Evolutionary conservation across 2,797 vertebrate species (phyloP), one percentile per base, ranked within the genome.

Genomic region (Takifugu rubripes): DNA sequence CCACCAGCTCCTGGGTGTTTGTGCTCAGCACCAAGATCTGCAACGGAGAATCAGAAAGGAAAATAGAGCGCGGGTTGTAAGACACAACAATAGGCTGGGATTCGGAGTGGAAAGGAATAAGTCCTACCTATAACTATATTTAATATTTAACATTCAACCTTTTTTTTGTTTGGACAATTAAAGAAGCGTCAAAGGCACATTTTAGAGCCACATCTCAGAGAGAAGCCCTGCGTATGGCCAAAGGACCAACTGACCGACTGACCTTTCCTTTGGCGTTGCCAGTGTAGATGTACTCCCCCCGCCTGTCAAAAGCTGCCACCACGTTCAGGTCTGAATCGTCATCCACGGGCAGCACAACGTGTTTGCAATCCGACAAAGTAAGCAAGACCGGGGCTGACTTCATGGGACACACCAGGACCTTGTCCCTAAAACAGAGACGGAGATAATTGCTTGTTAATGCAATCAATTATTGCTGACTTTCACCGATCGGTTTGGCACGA

Each of bases 231-330:
- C 21, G 21, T 21, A 21, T 21, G 21, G 21, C 21, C 21, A 21
- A 21, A 21, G 21, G 21, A 21, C 21, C 9, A 5, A 27, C 15
- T 17, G 56, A 26, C 15, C 42, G 17, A 1, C 78, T 55, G 24
- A 98, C 97, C 94, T 99, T 98, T 59, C 97, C 96, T 84, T 98
- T 98, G 74, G 97, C 96, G 3, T 99, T 99, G 43, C 97, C 96
- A 0, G 97, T 98, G 78, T 98, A 99, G 74, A 98, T 98, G 89
- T 95, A 98, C 29, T 98, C 95, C 42, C 97, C 97, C 50, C 96
- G 82, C 44, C 96, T 89, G 88, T 98, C 97, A 43, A 98, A 98
- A 6, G 97, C 95, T 1, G 97, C 96, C 82, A 99, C 96, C 33
- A 98, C 96, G 0, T 98, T 98, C 63, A 99, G 92, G 75, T 99